Conservation (phyloP, 2,888 invertebrate genomes). For the Agonum fuliginosum region DNA sequence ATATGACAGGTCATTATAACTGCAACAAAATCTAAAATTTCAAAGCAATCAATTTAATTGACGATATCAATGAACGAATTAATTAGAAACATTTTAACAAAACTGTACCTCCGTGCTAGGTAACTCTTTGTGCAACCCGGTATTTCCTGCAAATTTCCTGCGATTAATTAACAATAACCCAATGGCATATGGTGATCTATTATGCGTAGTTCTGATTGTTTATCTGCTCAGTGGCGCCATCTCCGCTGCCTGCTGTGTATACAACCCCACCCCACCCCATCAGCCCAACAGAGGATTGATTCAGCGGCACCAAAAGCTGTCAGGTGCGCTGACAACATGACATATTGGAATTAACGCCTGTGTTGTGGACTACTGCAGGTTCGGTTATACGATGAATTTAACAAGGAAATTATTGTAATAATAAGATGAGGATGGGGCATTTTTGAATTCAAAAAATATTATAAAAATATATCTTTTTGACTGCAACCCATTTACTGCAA, state of each 20-base stretch:
- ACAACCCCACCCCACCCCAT: background rate
- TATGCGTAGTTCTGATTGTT: slow-evolving; percentile 37
- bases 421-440: background rate
- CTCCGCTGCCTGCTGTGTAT: background rate
- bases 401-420: slow-evolving; percentile 10
- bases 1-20: too few relatives aligned
- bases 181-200: slow-evolving; percentile 39
- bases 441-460: background rate
- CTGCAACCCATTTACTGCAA: too few relatives aligned
- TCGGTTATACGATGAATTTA: slow-evolving; percentile 13
- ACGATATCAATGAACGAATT: too few relatives aligned
- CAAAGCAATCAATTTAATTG: too few relatives aligned
- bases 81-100: background rate
- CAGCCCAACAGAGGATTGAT: background rate
- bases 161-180: slow-evolving; percentile 43
- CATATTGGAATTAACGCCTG: slow-evolving; percentile 33
- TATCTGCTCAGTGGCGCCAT: slow-evolving; percentile 26
- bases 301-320: slow-evolving; percentile 19
- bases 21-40: too few relatives aligned
- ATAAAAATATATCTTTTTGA: too few relatives aligned
- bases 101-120: background rate
- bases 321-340: slow-evolving; percentile 40
- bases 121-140: slow-evolving; percentile 9
- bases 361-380: slow-evolving; percentile 4
- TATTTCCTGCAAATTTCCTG: slow-evolving; percentile 40